phyloP scores from a whole-genome alignment of 2,888 invertebrate species.

The Metallyticus violacea region DNA sequence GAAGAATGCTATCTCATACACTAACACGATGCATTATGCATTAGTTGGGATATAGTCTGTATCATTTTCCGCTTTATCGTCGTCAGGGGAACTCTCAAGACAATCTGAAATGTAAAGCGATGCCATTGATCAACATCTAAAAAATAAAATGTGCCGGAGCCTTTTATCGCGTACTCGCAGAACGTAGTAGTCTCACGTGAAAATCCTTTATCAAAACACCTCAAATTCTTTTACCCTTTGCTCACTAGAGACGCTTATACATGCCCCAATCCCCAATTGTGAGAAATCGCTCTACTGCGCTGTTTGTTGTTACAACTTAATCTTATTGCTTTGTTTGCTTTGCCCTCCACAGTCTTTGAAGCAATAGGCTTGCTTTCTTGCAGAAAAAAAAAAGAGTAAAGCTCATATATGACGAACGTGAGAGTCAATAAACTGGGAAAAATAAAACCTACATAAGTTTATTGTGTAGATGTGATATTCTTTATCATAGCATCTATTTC shows the following conservation, averaged over 20 bases:
- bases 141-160: neutral
- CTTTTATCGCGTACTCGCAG: too few relatives aligned
- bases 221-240: neutral
- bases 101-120: neutral
- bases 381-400: too few relatives aligned
- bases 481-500: too few relatives aligned
- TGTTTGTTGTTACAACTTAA: neutral
- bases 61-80: neutral
- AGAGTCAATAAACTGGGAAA: too few relatives aligned
- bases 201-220: neutral
- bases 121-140: neutral
- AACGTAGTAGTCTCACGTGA: neutral
- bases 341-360: too few relatives aligned
- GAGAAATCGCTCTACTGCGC: neutral
- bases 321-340: neutral
- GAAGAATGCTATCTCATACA: neutral
- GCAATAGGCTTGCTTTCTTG: too few relatives aligned
- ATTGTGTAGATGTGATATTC: too few relatives aligned
- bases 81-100: neutral
- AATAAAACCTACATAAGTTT: too few relatives aligned
- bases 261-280: neutral
- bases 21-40: neutral
- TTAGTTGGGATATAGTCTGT: neutral
- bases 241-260: neutral
- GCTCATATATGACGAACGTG: too few relatives aligned